Percentiles rank a stretch among this genome's conserved stretches.
Conservation (phyloP, 2,888 invertebrate species). For the Drosophila diplacantha region DNA sequence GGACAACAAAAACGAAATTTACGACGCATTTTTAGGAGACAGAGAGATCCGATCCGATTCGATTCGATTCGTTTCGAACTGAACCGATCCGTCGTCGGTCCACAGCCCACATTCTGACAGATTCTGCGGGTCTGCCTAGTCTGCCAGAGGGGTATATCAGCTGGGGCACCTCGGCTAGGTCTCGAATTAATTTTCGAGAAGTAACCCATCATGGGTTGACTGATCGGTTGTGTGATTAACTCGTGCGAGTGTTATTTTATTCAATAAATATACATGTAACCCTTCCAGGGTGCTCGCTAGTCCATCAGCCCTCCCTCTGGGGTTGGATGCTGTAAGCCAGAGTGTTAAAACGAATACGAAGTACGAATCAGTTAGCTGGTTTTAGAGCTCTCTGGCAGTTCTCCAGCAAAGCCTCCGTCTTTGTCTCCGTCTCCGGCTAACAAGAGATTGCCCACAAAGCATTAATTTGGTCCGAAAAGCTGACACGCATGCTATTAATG, state of each 20-base stretch:
- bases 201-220: not conserved
- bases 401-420: conserved; percentile 13
- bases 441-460: conserved; percentile 45
- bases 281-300: conserved; percentile 10
- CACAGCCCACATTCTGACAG: conserved; percentile 41
- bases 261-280: not conserved
- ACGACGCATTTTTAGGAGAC: conserved; percentile 46
- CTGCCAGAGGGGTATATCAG: not conserved
- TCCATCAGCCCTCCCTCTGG: not conserved
- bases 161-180: not conserved
- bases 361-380: conserved; percentile 22
- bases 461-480: conserved; percentile 49
- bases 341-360: conserved; percentile 29
- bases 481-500: conserved; percentile 51
- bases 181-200: not conserved
- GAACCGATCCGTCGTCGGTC: conserved; percentile 3
- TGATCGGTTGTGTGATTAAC: not conserved
- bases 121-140: conserved; percentile 31
- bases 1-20: conserved; percentile 51
- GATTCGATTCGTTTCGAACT: conserved; percentile 11
- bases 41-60: conserved; percentile 16
- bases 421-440: conserved; percentile 24
- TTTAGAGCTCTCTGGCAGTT: conserved; percentile 11
- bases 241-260: not conserved
- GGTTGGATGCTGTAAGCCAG: conserved; percentile 2